phyloP scores from a whole-genome alignment of 1,140 invertebrate genomes.

The Adoxophyes honmai region DNA sequence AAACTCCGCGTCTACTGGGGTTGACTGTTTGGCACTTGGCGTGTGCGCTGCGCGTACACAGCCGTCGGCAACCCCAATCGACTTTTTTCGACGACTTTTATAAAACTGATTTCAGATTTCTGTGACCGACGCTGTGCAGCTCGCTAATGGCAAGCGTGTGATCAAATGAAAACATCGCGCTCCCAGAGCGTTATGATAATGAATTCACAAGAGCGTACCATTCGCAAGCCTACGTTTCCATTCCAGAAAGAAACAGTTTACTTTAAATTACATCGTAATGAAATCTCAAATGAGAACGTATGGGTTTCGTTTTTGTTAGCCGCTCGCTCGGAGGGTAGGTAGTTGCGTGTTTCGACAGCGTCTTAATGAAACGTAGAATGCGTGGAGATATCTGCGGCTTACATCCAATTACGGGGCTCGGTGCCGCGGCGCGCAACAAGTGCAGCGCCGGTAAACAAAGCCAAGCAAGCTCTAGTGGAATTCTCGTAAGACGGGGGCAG shows the following conservation, averaged over 20 bases:
- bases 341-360: neutral
- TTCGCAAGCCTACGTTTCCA: conserved; percentile 1
- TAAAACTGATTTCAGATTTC: neutral
- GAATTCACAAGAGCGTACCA: conserved; percentile 10
- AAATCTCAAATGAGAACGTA: neutral
- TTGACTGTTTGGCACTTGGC: too few relatives aligned
- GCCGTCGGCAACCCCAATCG: too few relatives aligned
- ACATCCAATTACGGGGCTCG: neutral
- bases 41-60: too few relatives aligned
- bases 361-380: too few relatives aligned
- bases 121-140: neutral
- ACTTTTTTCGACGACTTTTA: neutral
- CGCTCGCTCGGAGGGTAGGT: neutral
- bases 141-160: neutral
- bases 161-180: conserved; percentile 11
- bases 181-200: conserved; percentile 4
- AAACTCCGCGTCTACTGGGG: neutral
- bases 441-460: conserved; percentile 60
- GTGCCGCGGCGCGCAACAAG: conserved; percentile 42
- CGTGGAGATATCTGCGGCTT: too few relatives aligned
- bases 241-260: conserved; percentile 17
- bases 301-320: neutral
- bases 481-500: conserved; percentile 53
- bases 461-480: conserved; percentile 51
- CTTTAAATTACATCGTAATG: conserved; percentile 16